Evolutionary conservation across 2,797 vertebrate species (phyloP).

Genomic region (Perodicticus potto): DNA sequence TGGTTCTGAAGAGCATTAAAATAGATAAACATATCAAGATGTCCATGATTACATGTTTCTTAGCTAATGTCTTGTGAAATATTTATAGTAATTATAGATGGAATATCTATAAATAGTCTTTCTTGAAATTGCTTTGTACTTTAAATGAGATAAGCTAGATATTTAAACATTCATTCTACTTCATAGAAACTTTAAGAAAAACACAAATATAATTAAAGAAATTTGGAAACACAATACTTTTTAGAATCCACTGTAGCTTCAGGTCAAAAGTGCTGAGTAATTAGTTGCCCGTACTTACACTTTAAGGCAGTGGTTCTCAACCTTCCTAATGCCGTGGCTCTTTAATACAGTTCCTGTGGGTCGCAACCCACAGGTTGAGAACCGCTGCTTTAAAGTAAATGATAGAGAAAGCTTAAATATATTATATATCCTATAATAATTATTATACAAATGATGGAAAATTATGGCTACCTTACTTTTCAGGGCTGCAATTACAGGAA

Average conservation of each 20-base stretch:
- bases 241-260: slow-evolving; percentile 76
- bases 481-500: not conserved
- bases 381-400: slow-evolving; percentile 17
- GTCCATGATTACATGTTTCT: not conserved
- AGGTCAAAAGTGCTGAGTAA: slow-evolving; percentile 64
- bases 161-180: slow-evolving; percentile 73
- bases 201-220: slow-evolving; percentile 36
- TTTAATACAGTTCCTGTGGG: too few relatives aligned
- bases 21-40: not conserved
- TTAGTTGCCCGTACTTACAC: slow-evolving; percentile 61
- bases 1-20: not conserved
- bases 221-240: slow-evolving; percentile 66
- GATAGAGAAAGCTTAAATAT: not conserved
- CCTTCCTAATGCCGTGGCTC: too few relatives aligned
- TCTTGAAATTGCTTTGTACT: slow-evolving; percentile 51
- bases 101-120: not conserved
- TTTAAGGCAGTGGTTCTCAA: not conserved
- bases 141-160: slow-evolving; percentile 67
- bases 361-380: too few relatives aligned
- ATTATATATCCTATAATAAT: not conserved
- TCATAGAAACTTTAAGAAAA: slow-evolving; percentile 76
- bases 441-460: not conserved
- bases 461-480: not conserved
- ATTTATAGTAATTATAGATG: not conserved
- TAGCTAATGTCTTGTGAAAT: not conserved